These are phyloP conservation scores for Xiphophorus birchmanni DNA, from an alignment of 2,797 vertebrate genomes.

Conservation along the genomic window DNA sequence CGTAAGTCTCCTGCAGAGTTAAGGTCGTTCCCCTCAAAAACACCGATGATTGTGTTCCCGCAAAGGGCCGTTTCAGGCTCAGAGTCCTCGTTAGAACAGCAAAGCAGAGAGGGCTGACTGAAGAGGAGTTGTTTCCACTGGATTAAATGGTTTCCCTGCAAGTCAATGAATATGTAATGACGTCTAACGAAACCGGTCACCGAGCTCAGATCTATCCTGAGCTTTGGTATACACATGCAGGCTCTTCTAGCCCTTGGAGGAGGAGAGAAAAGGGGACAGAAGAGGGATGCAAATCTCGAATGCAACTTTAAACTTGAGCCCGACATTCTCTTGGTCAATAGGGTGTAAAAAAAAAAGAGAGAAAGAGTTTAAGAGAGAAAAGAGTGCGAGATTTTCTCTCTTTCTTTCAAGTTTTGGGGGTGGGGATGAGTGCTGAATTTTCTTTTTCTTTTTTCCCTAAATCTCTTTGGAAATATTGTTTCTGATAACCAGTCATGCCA, in stretches of 20 bases:
- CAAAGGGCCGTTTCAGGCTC: slow-evolving; percentile 45
- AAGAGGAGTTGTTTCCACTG: slow-evolving; percentile 75
- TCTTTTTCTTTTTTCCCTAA: slow-evolving; percentile 56
- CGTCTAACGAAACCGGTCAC: slow-evolving; percentile 63
- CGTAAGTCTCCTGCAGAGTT: slow-evolving; percentile 12
- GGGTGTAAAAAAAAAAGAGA: slow-evolving; percentile 44
- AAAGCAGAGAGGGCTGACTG: slow-evolving; percentile 52
- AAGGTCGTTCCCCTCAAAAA: slow-evolving; percentile 33
- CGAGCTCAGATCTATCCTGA: slow-evolving; percentile 34
- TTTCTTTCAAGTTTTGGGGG: not conserved
- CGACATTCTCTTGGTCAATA: slow-evolving; percentile 64
- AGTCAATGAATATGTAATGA: slow-evolving; percentile 84
- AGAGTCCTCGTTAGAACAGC: slow-evolving; percentile 55
- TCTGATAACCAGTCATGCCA: slow-evolving; percentile 72
- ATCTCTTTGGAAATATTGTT: slow-evolving; percentile 70
- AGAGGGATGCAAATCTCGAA: slow-evolving; percentile 69
- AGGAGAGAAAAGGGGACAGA: slow-evolving; percentile 45
- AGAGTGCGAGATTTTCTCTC: slow-evolving; percentile 16
- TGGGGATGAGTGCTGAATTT: slow-evolving; percentile 38
- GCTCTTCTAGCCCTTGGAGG: slow-evolving; percentile 41
- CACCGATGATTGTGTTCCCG: slow-evolving; percentile 13
- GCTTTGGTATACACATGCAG: slow-evolving; percentile 28
- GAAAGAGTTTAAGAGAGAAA: slow-evolving; percentile 65
- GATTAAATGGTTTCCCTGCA: slow-evolving; percentile 76
- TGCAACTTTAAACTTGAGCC: slow-evolving; percentile 64